A percentile compares a stretch with the other conserved stretches of the same genome.
Conservation (phyloP, 64 coral and sea anemone species). For the Pachyseris speciosa region DNA sequence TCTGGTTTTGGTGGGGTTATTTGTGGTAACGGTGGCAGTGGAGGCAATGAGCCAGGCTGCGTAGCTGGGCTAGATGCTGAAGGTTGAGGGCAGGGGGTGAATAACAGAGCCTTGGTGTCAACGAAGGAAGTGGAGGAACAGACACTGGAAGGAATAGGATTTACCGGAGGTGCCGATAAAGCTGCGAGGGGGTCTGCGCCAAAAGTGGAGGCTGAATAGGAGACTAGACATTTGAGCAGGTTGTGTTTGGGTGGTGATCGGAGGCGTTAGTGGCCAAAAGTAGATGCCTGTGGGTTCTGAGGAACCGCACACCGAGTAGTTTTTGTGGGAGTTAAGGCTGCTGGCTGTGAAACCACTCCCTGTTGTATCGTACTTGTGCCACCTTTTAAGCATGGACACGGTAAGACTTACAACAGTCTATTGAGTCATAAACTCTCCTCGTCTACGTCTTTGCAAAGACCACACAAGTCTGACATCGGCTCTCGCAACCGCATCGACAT, state of each 20-base stretch:
- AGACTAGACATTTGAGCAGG: background rate
- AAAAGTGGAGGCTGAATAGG: background rate
- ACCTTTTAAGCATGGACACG: background rate
- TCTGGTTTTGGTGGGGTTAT: background rate
- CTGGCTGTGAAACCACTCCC: no score
- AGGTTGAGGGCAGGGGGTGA: background rate
- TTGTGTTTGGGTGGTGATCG: background rate
- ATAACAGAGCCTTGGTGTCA: background rate
- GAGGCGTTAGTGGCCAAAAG: background rate
- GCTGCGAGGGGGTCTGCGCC: background rate
- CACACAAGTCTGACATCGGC: slow-evolving; percentile 21
- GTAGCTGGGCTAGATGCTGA: background rate
- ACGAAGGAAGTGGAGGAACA: background rate
- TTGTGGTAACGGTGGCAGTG: background rate
- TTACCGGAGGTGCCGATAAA: background rate
- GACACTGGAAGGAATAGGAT: background rate
- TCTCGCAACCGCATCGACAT: slow-evolving; percentile 25
- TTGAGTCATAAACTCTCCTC: slow-evolving; percentile 29
- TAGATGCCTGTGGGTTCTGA: background rate
- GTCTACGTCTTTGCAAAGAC: slow-evolving; percentile 20
- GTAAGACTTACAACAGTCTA: slow-evolving; percentile 25
- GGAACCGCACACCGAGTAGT: background rate
- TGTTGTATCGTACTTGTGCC: background rate
- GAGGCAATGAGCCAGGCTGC: background rate
- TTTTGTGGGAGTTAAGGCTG: background rate